Base-by-base conservation (phyloP, 2,113 vertebrate species). In the Drymodes brunneopygia region DNA sequence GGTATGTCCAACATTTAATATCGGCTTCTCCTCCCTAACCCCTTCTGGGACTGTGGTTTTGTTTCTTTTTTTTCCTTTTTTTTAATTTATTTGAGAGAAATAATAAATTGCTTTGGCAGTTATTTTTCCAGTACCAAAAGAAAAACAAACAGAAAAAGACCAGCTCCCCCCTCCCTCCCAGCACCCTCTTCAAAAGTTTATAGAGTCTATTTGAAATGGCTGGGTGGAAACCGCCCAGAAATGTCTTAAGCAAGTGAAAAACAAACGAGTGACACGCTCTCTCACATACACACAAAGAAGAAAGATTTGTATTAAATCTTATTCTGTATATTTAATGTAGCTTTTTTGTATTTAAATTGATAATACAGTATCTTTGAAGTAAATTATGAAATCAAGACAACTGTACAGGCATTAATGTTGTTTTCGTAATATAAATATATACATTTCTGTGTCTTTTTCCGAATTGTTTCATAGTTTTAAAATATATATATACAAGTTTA, bases 291-390 rank as follows among this genome's bases (percentile, higher is more conserved):
- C 73, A 78, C 91, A 85, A 91, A 88, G 88, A 98, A 97, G 96
- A 98, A 98, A 98, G 98, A 99, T 99, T 99, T 99, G 99, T 99
- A 99, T 99, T 97, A 98, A 99, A 99, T 98, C 98, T 99, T 99
- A 99, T 99, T 98, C 99, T 99, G 99, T 99, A 99, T 99, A 99
- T 99, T 99, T 99, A 99, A 99, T 99, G 99, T 99, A 99, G 99
- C 99, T 99, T 99, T 99, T 85, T 99, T 99, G 99, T 99, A 99
- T 99, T 99, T 99, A 99, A 99, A 99, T 99, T 98, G 98, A 99
- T 99, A 98, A 99, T 98, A 99, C 98, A 98, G 97, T 99, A 99
- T 99, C 99, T 99, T 99, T 99, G 99, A 99, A 99, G 99, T 99
- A 99, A 99, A 99, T 99, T 99, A 99, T 99, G 98, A 98, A 98